Evolutionary conservation across 2,113 vertebrate genomes (phyloP).

Genomic region (Alethe diademata): DNA sequence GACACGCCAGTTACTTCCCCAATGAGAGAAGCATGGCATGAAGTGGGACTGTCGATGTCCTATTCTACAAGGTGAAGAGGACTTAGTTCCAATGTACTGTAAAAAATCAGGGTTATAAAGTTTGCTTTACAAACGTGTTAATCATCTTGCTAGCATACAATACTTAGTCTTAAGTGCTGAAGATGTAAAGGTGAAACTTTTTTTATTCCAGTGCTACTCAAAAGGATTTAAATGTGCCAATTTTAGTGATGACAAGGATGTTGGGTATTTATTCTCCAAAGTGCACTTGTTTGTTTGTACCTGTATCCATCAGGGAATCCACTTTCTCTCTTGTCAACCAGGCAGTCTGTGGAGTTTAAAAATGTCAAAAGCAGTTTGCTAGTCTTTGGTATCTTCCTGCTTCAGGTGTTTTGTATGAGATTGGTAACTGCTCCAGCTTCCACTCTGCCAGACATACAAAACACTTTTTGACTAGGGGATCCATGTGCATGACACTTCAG

Average conservation of each 20-base stretch:
- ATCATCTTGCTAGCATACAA: not conserved
- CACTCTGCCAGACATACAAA: not conserved
- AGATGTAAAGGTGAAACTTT: not conserved
- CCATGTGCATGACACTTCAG: rapidly evolving
- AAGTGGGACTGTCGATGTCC: not conserved
- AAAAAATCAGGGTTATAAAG: not conserved
- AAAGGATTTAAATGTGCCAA: not conserved
- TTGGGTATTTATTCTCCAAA: not conserved
- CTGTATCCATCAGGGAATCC: not conserved
- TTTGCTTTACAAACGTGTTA: not conserved
- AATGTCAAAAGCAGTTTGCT: not conserved
- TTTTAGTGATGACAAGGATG: not conserved
- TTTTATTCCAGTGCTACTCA: not conserved
- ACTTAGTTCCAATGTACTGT: not conserved
- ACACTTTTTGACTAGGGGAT: not conserved
- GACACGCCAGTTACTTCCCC: not conserved
- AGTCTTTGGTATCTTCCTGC: not conserved
- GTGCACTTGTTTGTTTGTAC: not conserved
- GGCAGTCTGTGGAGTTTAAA: not conserved
- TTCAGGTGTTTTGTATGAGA: not conserved
- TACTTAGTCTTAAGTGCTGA: not conserved
- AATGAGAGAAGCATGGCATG: not conserved
- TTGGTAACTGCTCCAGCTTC: not conserved
- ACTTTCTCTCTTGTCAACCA: not conserved
- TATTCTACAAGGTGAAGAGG: not conserved